Evolutionary conservation across 2,113 vertebrate species (phyloP), one percentile per base, ranked within the genome.

Genomic region (Dasyurus viverrinus): DNA sequence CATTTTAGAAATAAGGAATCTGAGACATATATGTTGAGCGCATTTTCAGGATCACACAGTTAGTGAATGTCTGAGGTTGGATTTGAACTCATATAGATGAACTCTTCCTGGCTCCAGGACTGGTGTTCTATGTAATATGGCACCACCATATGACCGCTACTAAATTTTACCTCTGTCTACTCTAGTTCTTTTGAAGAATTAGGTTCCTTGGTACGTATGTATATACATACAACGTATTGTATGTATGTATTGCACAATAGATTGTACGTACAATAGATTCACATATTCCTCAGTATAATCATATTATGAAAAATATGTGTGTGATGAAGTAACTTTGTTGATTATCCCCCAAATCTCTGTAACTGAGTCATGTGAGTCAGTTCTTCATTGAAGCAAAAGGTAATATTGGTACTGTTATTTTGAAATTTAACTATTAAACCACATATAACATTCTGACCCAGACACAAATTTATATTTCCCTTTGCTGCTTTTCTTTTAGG

Each of bases 351-450:
- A 84, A 27, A 36, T n/a, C 36, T 53, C 48, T 89, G 76, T 94
- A 94, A 47, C 92, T 46, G 60, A n/a, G 89, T 53, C 52, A 16
- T 47, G 84, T 55, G 52, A 93, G 30, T 53, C 16, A 52, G 8
- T 25, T 4, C 22, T 93, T n/a, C 47, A 54, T 26, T 19, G 47
- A 93, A 89, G 89, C 42, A 57, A 46, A 30, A 54, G 1, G 46
- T 92, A 54, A 91, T 90, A 54, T 2, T 96, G 48, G 12, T n/a
- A 48, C 10, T 89, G 54, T 53, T 53, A 55, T 89, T 96, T 89
- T 95, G 91, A 97, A 95, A 57, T 93, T 42, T 46, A 96, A 47
- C 27, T 24, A 92, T 53, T 53, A 92, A 95, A 60, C 47, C 7
- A 23, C 36, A 23, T 24, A 2, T 90, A 55, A 10, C 25, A 14